Percentiles rank a stretch among this genome's conserved stretches.
Conservation (phyloP, 2,888 invertebrate genomes). For the Sialis lutaria region DNA sequence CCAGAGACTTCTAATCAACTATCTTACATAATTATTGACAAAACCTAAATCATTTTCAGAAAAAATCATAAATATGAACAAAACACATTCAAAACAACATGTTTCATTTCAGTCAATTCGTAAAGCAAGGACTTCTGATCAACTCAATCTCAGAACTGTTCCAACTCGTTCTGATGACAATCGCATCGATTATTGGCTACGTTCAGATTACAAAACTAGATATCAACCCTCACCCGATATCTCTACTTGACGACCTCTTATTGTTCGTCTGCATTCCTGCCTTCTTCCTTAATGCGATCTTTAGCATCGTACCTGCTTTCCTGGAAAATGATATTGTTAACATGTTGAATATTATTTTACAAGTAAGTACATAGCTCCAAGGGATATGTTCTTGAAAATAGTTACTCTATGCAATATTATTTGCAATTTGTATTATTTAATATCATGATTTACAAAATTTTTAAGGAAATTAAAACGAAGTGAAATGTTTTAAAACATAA, state of each 20-base stretch:
- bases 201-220: slow-evolving; percentile 45
- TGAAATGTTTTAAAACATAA: too few species aligned
- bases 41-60: background rate
- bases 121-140: slow-evolving; percentile 30
- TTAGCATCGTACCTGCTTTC: slow-evolving; percentile 48
- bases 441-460: too few species aligned
- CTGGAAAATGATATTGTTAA: slow-evolving; percentile 30
- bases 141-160: slow-evolving; percentile 33
- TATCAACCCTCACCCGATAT: slow-evolving; percentile 42
- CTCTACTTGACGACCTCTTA: slow-evolving; percentile 48
- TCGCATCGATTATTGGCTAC: slow-evolving; percentile 39
- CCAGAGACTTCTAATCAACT: background rate
- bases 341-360: slow-evolving; percentile 32
- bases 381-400: background rate
- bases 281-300: slow-evolving; percentile 50
- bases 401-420: too few species aligned
- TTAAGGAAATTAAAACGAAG: too few species aligned
- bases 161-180: slow-evolving; percentile 36
- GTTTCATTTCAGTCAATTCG: slow-evolving; percentile 26
- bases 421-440: too few species aligned
- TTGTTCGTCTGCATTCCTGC: slow-evolving; percentile 55
- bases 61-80: too few species aligned
- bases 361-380: slow-evolving; percentile 26
- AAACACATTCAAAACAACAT: slow-evolving; percentile 1
- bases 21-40: background rate